Evolutionary conservation across 2,113 vertebrate genomes (phyloP).

Genomic region (Tapirus terrestris): DNA sequence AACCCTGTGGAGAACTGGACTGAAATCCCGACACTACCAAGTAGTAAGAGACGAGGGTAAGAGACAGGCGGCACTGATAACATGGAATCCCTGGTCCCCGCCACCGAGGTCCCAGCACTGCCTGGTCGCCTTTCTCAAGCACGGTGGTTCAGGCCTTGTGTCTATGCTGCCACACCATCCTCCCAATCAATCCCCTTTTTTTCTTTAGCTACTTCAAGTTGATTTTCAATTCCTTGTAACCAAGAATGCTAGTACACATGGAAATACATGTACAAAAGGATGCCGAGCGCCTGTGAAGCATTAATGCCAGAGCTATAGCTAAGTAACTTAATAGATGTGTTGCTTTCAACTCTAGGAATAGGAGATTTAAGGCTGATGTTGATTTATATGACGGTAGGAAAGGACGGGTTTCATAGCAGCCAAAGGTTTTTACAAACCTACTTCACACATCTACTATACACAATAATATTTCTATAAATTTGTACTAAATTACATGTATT

Average conservation of each 20-base stretch:
- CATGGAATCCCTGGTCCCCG: rapidly evolving
- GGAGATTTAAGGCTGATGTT: neutral
- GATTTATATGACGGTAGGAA: neutral
- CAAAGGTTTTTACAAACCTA: conserved; percentile 21
- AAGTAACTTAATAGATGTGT: neutral
- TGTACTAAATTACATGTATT: neutral
- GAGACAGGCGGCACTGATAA: neutral
- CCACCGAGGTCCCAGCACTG: neutral
- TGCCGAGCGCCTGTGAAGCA: neutral
- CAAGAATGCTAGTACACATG: neutral
- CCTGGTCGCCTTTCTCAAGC: neutral
- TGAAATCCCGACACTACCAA: neutral
- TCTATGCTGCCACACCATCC: neutral
- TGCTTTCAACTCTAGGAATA: conserved; percentile 5
- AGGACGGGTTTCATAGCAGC: neutral
- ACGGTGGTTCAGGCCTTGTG: neutral
- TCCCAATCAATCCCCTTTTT: neutral
- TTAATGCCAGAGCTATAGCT: neutral
- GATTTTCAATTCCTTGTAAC: neutral
- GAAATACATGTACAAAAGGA: neutral
- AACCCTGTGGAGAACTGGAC: neutral
- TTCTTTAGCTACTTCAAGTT: neutral
- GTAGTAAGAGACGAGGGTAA: neutral
- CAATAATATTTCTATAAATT: neutral
- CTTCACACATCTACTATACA: neutral